phyloP scores from a whole-genome alignment of 2,888 invertebrate genomes.

The Drosophila bunnanda region DNA sequence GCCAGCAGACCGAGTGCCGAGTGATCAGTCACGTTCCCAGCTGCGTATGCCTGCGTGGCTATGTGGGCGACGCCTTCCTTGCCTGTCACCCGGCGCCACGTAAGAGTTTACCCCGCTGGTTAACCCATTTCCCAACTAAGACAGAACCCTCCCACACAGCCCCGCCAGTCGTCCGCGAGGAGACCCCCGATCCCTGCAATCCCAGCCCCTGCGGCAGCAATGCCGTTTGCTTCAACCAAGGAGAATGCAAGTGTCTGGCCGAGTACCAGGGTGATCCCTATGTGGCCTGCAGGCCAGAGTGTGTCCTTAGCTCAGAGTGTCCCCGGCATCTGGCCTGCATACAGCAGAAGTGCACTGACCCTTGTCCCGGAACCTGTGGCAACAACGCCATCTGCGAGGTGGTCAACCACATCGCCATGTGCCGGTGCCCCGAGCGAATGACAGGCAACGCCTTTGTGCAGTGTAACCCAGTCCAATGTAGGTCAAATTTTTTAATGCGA shows the following conservation, averaged over 20 bases:
- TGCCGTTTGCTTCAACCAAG: slow-evolving; percentile 88
- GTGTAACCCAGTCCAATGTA: slow-evolving; percentile 85
- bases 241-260: slow-evolving; percentile 88
- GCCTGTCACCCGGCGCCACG: slow-evolving; percentile 84
- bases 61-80: slow-evolving; percentile 90
- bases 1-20: slow-evolving; percentile 87
- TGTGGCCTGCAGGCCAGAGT: slow-evolving; percentile 89
- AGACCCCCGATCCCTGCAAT: slow-evolving; percentile 86
- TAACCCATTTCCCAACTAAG: slow-evolving; percentile 1
- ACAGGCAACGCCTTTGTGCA: slow-evolving; percentile 89
- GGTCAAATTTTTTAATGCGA: slow-evolving; percentile 1
- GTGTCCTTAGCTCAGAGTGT: slow-evolving; percentile 89
- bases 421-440: slow-evolving; percentile 89
- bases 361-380: slow-evolving; percentile 90
- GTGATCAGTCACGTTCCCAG: slow-evolving; percentile 91
- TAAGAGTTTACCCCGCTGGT: slow-evolving; percentile 42
- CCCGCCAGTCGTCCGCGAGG: slow-evolving; percentile 67
- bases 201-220: slow-evolving; percentile 93
- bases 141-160: slow-evolving; percentile 44
- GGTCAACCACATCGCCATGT: slow-evolving; percentile 90
- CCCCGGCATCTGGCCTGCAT: slow-evolving; percentile 88
- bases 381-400: slow-evolving; percentile 89
- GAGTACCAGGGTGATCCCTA: slow-evolving; percentile 91
- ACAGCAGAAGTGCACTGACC: slow-evolving; percentile 89
- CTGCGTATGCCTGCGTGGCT: slow-evolving; percentile 90